These are phyloP conservation scores for Xenus cinereus DNA, from an alignment of 2,113 vertebrate species.

Conservation along the genomic window DNA sequence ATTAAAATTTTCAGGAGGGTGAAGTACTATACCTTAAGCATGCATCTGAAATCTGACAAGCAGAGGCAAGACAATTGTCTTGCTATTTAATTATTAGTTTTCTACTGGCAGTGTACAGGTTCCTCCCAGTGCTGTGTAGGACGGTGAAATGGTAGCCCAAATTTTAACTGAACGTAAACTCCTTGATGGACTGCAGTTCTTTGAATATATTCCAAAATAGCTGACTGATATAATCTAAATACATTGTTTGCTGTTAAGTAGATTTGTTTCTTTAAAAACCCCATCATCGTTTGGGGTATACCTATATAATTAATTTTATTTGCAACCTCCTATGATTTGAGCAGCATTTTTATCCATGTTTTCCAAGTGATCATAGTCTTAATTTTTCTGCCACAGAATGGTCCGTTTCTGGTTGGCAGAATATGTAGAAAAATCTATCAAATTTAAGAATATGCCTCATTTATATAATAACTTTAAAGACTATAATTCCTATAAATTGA, in stretches of 20 bases:
- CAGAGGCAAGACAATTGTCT: constrained; percentile 39
- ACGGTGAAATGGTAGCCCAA: constrained; percentile 1
- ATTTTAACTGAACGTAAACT: constrained; percentile 23
- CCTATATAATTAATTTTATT: background rate
- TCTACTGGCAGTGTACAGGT: constrained; percentile 12
- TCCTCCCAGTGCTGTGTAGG: constrained; percentile 15
- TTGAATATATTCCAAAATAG: background rate
- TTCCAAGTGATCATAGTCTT: background rate
- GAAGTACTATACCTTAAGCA: constrained; percentile 39
- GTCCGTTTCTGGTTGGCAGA: background rate
- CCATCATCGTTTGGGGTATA: background rate
- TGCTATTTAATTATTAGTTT: constrained; percentile 56
- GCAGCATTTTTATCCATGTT: background rate
- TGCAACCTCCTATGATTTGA: background rate
- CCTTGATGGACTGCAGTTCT: background rate
- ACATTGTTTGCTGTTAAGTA: background rate
- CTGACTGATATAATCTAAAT: background rate
- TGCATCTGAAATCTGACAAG: constrained; percentile 49
- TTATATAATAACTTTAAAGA: background rate
- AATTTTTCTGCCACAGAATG: background rate
- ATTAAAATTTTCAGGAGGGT: constrained; percentile 34
- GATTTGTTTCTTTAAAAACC: background rate
- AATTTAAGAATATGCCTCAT: background rate
- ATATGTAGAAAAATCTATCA: background rate
- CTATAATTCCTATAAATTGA: background rate